phyloP scores from a whole-genome alignment of 2,888 invertebrate genomes.

The Apantesis nais region DNA sequence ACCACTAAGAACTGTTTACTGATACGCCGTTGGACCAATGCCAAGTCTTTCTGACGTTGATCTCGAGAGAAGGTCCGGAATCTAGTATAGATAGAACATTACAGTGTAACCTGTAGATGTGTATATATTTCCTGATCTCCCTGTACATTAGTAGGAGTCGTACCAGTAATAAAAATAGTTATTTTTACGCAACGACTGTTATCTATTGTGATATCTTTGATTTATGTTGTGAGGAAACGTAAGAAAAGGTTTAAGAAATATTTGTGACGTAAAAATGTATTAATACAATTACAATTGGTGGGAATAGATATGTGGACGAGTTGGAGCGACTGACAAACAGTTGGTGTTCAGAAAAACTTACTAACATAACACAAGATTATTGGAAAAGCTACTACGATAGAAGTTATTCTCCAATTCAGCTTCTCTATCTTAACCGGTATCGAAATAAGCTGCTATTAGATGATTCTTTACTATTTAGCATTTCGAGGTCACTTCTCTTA shows the following conservation, averaged over 20 bases:
- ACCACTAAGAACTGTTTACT: slow-evolving; percentile 46
- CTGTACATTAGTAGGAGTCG: slow-evolving; percentile 9
- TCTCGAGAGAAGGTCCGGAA: slow-evolving; percentile 42
- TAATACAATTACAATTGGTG: background rate
- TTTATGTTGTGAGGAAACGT: background rate
- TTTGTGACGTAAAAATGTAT: background rate
- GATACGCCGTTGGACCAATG: slow-evolving; percentile 57
- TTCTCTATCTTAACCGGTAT: background rate
- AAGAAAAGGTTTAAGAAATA: background rate
- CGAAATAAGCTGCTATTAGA: background rate
- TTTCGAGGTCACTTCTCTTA: background rate
- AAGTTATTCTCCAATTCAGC: background rate
- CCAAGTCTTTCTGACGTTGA: slow-evolving; percentile 57
- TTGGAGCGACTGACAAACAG: background rate
- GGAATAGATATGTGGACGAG: background rate
- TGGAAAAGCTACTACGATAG: background rate
- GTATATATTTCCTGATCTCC: slow-evolving; percentile 23
- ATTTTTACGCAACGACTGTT: background rate
- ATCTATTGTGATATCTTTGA: background rate
- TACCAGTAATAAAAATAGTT: background rate
- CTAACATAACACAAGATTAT: background rate
- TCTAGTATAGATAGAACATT: slow-evolving; percentile 34
- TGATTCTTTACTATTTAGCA: background rate
- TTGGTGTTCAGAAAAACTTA: background rate
- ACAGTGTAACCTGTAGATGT: slow-evolving; percentile 28